Conservation (phyloP, 2,113 vertebrate genomes). For the Plestiodon gilberti region DNA sequence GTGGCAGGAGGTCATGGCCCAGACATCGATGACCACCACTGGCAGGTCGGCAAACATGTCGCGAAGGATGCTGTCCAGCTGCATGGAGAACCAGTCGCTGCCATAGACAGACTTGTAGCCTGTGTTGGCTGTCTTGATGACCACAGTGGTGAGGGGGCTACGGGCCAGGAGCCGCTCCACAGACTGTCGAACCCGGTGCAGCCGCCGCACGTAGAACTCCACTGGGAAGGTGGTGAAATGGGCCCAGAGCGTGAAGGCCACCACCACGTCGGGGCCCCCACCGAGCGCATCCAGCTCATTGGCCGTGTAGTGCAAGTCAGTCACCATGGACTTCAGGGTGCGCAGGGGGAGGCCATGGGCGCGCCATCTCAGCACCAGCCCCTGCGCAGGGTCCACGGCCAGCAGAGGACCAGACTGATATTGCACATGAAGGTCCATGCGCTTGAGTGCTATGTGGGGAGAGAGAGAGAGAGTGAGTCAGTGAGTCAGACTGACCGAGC, state of each 20-base stretch:
- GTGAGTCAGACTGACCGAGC: too few species aligned
- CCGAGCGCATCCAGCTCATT: conserved; percentile 44
- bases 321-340: conserved; percentile 19
- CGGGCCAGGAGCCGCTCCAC: conserved; percentile 42
- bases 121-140: conserved; percentile 61
- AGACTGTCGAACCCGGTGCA: conserved; percentile 34
- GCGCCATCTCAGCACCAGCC: conserved; percentile 40
- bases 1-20: conserved; percentile 69
- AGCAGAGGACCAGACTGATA: conserved; percentile 23
- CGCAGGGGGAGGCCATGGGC: conserved; percentile 54
- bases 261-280: conserved; percentile 46
- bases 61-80: conserved; percentile 52
- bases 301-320: conserved; percentile 54
- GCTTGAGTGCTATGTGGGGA: conserved; percentile 50
- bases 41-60: conserved; percentile 46
- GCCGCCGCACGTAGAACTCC: conserved; percentile 11
- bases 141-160: conserved; percentile 38
- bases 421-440: conserved; percentile 32
- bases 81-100: conserved; percentile 63
- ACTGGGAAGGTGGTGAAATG: conserved; percentile 56
- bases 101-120: conserved; percentile 53
- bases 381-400: conserved; percentile 23
- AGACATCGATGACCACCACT: conserved; percentile 57
- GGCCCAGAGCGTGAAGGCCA: conserved; percentile 48
- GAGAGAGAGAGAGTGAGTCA: not conserved